A percentile compares a stretch with the other conserved stretches of the same genome.
Evolutionary conservation across 2,888 invertebrate species (phyloP).

Genomic region (Eilema sororculum): DNA sequence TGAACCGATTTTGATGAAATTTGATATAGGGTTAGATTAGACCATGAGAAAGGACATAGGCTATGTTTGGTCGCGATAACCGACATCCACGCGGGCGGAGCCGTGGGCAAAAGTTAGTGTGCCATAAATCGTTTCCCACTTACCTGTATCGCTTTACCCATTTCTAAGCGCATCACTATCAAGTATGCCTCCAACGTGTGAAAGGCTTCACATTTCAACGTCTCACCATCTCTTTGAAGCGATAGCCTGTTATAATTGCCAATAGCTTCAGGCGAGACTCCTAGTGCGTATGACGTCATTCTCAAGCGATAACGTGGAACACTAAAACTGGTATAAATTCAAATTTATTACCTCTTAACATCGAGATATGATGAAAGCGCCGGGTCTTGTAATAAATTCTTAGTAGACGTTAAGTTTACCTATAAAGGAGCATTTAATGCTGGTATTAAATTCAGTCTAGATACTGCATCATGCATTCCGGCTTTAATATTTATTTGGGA

Average conservation of each 20-base stretch:
- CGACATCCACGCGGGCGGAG: too few species aligned
- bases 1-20: too few species aligned
- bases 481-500: neutral
- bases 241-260: conserved; percentile 80
- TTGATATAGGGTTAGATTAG: too few species aligned
- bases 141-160: conserved; percentile 1
- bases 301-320: conserved; percentile 32
- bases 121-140: too few species aligned
- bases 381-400: conserved; percentile 23
- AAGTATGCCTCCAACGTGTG: conserved; percentile 55
- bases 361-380: conserved; percentile 14
- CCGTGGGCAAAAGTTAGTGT: too few species aligned
- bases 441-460: conserved; percentile 4
- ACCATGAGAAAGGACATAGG: too few species aligned
- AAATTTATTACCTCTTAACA: conserved; percentile 32
- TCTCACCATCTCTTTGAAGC: conserved; percentile 74
- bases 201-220: conserved; percentile 63
- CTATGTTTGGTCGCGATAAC: too few species aligned
- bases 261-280: conserved; percentile 76
- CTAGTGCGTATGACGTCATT: conserved; percentile 42
- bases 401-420: conserved; percentile 10
- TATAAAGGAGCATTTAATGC: neutral
- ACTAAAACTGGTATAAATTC: conserved; percentile 26
- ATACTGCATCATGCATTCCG: neutral
- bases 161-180: conserved; percentile 40